Evolutionary conservation across 2,888 invertebrate species (phyloP).

Genomic region (Coleophora flavipennella): DNA sequence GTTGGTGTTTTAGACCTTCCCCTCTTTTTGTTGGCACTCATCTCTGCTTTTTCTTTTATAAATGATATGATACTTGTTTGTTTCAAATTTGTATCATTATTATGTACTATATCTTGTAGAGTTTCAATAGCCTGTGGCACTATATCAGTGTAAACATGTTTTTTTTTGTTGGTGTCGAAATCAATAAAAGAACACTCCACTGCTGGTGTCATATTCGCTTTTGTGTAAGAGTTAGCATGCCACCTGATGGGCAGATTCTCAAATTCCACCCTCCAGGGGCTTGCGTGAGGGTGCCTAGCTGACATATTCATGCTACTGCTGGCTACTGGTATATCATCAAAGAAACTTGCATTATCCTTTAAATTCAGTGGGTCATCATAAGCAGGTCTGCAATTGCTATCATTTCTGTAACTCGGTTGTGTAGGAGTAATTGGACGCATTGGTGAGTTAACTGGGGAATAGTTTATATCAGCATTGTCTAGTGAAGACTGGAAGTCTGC

Average conservation of each 20-base stretch:
- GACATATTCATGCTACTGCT: constrained; percentile 60
- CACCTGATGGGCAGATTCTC: constrained; percentile 55
- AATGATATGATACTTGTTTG: constrained; percentile 63
- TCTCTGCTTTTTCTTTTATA: constrained; percentile 52
- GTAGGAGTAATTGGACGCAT: constrained; percentile 16
- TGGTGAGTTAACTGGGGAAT: constrained; percentile 54
- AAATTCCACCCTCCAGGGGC: constrained; percentile 64
- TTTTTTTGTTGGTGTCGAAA: constrained; percentile 42
- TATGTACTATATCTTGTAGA: constrained; percentile 30
- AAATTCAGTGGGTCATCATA: constrained; percentile 47
- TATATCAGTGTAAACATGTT: constrained; percentile 60
- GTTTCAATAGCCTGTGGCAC: constrained; percentile 30
- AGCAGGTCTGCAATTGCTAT: constrained; percentile 6
- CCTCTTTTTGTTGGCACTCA: constrained; percentile 39
- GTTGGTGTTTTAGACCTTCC: constrained; percentile 32
- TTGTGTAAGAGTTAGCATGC: constrained; percentile 57
- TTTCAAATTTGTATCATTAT: constrained; percentile 35
- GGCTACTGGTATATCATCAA: constrained; percentile 57
- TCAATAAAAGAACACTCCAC: constrained; percentile 58
- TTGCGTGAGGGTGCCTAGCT: constrained; percentile 42
- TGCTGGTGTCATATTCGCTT: constrained; percentile 66
- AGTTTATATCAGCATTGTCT: constrained; percentile 34
- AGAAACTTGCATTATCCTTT: constrained; percentile 48
- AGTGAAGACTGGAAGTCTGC: constrained; percentile 40
- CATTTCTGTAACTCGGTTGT: constrained; percentile 11